Conservation (phyloP, 1,140 invertebrate genomes). For the Ceratina calcarata region DNA sequence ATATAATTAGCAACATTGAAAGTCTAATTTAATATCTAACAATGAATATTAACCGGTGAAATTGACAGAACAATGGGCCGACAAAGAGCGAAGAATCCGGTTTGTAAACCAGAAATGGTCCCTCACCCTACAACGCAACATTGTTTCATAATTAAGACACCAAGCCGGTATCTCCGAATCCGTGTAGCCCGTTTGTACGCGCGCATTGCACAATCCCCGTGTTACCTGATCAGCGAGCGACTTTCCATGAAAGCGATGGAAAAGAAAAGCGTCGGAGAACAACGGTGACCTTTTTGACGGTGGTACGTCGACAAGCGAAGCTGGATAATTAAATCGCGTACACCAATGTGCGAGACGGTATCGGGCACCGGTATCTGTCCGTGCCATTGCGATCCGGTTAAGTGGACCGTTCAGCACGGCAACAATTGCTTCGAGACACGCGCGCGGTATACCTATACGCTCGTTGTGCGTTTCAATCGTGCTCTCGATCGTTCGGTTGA, state of each 20-base stretch:
- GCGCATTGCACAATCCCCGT: slow-evolving; percentile 23
- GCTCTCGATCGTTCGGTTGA: slow-evolving; percentile 35
- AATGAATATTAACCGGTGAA: neutral
- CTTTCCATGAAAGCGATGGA: slow-evolving; percentile 28
- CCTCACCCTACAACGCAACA: neutral
- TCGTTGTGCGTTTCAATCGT: slow-evolving; percentile 38
- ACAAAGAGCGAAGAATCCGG: slow-evolving; percentile 1
- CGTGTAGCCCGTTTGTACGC: neutral
- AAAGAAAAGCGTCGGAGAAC: slow-evolving; percentile 30
- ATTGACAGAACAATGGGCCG: slow-evolving; percentile 11
- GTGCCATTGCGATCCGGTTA: slow-evolving; percentile 50
- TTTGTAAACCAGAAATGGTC: neutral
- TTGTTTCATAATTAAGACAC: slow-evolving; percentile 38
- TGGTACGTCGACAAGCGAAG: slow-evolving; percentile 36
- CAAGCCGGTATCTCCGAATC: slow-evolving; percentile 25
- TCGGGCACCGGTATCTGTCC: slow-evolving; percentile 49
- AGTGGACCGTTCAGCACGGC: slow-evolving; percentile 46
- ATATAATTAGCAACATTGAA: neutral
- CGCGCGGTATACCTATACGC: neutral
- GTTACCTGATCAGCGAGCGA: neutral
- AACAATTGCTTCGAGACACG: slow-evolving; percentile 55
- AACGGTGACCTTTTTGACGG: slow-evolving; percentile 52
- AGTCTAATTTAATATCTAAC: neutral
- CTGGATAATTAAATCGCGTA: slow-evolving; percentile 63
- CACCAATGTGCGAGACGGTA: slow-evolving; percentile 54